These are phyloP conservation scores for Cotesia vestalis DNA, from an alignment of 1,140 invertebrate genomes.

Conservation along the genomic window DNA sequence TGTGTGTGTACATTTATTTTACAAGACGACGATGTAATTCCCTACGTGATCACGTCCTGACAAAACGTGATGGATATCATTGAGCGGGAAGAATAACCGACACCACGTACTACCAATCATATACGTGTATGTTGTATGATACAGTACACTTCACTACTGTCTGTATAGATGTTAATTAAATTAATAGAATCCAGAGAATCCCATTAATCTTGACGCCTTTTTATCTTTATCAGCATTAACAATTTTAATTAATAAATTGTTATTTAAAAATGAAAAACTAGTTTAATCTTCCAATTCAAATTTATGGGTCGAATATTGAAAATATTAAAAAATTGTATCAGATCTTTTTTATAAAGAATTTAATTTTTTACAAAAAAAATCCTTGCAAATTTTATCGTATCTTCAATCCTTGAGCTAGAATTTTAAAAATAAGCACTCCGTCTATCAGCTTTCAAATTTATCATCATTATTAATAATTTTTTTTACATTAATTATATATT, in stretches of 20 bases:
- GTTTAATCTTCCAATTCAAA: too few relatives aligned
- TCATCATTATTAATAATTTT: too few relatives aligned
- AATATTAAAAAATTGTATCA: too few relatives aligned
- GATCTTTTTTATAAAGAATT: too few relatives aligned
- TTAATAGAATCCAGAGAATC: neutral
- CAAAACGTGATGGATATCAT: slow-evolving; percentile 32
- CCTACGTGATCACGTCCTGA: slow-evolving; percentile 34
- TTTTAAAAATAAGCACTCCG: too few relatives aligned
- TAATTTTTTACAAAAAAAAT: too few relatives aligned
- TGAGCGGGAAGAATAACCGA: slow-evolving; percentile 8
- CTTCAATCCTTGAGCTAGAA: too few relatives aligned
- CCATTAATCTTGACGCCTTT: slow-evolving; percentile 31
- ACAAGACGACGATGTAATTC: slow-evolving; percentile 2
- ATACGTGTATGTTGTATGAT: neutral
- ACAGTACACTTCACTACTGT: neutral
- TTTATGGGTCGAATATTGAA: too few relatives aligned
- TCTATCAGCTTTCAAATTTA: too few relatives aligned
- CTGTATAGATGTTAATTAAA: neutral
- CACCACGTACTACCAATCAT: slow-evolving; percentile 32
- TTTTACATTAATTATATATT: neutral
- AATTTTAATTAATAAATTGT: slow-evolving; percentile 19
- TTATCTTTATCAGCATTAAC: neutral
- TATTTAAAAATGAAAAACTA: too few relatives aligned
- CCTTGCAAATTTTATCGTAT: too few relatives aligned
- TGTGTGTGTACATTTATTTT: too few relatives aligned